Percentiles rank a stretch among this genome's conserved stretches.
phyloP scores from a whole-genome alignment of 2,888 invertebrate species.

The Oscheius sp. region DNA sequence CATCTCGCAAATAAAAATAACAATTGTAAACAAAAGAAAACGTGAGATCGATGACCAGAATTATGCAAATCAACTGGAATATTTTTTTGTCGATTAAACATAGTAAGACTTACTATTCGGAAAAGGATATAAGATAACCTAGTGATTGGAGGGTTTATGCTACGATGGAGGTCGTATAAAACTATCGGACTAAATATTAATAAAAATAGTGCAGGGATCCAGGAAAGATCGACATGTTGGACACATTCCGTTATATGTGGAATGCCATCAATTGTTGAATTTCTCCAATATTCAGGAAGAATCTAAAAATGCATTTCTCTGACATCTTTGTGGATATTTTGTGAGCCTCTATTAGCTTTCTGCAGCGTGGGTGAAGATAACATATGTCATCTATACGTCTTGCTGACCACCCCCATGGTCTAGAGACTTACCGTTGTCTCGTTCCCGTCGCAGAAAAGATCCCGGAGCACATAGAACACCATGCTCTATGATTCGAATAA shows the following conservation, averaged over 20 bases:
- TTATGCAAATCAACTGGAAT: slow-evolving; percentile 43
- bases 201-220: slow-evolving; percentile 61
- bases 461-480: slow-evolving; percentile 41
- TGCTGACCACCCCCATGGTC: too few species aligned
- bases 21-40: slow-evolving; percentile 45
- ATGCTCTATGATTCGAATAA: slow-evolving; percentile 20
- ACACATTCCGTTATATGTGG: slow-evolving; percentile 57
- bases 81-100: not conserved
- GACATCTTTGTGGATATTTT: too few species aligned
- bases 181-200: slow-evolving; percentile 54
- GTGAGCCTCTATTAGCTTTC: too few species aligned
- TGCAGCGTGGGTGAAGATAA: not conserved
- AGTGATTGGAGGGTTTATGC: slow-evolving; percentile 50
- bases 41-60: slow-evolving; percentile 51
- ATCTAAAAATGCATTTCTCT: too few species aligned
- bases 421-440: slow-evolving; percentile 32
- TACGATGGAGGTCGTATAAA: slow-evolving; percentile 59
- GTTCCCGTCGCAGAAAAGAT: slow-evolving; percentile 35
- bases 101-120: slow-evolving; percentile 53
- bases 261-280: slow-evolving; percentile 32
- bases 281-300: slow-evolving; percentile 43
- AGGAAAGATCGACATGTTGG: slow-evolving; percentile 62
- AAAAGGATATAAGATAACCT: slow-evolving; percentile 58
- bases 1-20: slow-evolving; percentile 15
- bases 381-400: too few species aligned